A percentile compares a stretch with the other conserved stretches of the same genome.
phyloP scores from a whole-genome alignment of 1,140 invertebrate genomes.

The Chlorops oryzae region DNA sequence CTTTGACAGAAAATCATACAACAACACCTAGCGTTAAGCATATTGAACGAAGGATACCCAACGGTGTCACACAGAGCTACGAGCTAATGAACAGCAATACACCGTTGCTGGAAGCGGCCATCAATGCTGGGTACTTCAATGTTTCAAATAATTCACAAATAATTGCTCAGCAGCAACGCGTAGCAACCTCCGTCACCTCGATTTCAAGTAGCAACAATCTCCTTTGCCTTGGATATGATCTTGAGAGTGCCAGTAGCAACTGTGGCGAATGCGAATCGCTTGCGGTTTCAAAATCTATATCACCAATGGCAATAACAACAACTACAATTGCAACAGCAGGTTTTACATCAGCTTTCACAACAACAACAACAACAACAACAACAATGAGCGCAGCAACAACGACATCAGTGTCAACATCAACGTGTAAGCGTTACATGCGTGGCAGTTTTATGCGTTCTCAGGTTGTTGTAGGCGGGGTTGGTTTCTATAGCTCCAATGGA shows the following conservation, averaged over 20 bases:
- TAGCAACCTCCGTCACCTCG: background rate
- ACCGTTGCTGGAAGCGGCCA: too few species aligned
- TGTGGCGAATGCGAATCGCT: too few species aligned
- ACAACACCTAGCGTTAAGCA: too few species aligned
- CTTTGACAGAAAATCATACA: too few species aligned
- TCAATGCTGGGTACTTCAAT: too few species aligned
- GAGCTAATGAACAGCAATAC: too few species aligned
- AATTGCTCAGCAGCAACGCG: background rate
- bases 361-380: constrained; percentile 2
- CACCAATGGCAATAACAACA: background rate
- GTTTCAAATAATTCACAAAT: too few species aligned
- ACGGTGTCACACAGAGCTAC: too few species aligned
- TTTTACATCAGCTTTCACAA: background rate
- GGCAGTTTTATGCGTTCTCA: constrained; percentile 39
- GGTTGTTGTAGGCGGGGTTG: constrained; percentile 21
- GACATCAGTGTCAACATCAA: background rate
- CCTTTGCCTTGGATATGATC: constrained; percentile 7
- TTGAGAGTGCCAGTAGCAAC: constrained; percentile 9
- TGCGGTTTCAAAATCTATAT: too few species aligned
- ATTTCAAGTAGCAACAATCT: constrained; percentile 1
- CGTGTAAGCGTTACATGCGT: constrained; percentile 31
- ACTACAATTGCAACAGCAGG: background rate
- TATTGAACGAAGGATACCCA: too few species aligned
- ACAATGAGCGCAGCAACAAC: background rate
- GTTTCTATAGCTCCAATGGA: background rate